Evolutionary conservation across 2,797 vertebrate species (phyloP), one percentile per base, ranked within the genome.

Genomic region (Hybognathus amarus): DNA sequence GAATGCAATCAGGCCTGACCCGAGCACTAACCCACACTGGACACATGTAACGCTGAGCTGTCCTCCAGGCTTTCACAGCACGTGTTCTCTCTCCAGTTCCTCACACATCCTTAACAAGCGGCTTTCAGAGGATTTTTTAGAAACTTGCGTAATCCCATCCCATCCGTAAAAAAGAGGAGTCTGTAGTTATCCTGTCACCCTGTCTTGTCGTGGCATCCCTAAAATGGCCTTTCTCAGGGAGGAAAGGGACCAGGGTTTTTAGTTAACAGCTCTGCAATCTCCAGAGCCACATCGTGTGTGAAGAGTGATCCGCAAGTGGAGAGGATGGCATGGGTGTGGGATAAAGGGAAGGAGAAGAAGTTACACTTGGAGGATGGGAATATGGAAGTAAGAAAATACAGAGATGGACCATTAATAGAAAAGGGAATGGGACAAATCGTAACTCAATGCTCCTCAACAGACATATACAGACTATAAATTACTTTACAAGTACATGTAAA

Each of bases 261-360:
- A 79, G 86, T 91, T 92, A 91, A 85, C 87, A 88, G 87, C 91
- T 89, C 83, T 56, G 80, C 85, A 84, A 88, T 91, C 89, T 90
- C 88, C 70, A 69, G 87, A 89, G 87, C 91, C 89, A 91, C 92
- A 92, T 91, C 90, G 89, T 90, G 82, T 87, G 86, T 84, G 85
- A 85, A 79, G 85, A 85, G 80, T 69, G 71, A 64, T 17, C 24
- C 47, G 5, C 74, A 38, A 75, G 63, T 18, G 24, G 22, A 24
- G 64, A 68, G 71, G n/a, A 69, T 42, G 36, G 33, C 4, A 22
- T 54, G 47, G 18, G 74, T 68, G 82, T 69, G 40, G 40, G 74
- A 76, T 9, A 38, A 30, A 61, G 45, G 45, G 36, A 83, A 52
- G 50, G 52, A 78, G 5, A 68, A 61, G 70, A 56, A 54, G 64